A percentile compares a stretch with the other conserved stretches of the same genome.
phyloP scores from a whole-genome alignment of 2,888 invertebrate species.

The Sympetrum striolatum region DNA sequence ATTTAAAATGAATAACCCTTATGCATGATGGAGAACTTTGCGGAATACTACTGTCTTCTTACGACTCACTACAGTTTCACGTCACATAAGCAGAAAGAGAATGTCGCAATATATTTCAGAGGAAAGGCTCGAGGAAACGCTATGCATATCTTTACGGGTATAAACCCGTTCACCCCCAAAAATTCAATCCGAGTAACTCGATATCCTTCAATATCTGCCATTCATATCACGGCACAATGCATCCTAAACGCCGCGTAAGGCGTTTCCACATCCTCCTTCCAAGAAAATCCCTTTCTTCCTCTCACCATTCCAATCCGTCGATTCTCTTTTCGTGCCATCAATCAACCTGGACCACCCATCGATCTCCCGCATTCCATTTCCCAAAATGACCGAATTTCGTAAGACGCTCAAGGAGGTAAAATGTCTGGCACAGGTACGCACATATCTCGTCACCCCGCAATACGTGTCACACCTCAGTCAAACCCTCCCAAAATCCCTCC shows the following conservation, averaged over 20 bases:
- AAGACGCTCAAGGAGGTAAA: background rate
- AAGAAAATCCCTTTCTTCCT: background rate
- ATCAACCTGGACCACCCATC: background rate
- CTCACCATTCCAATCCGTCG: background rate
- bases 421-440: background rate
- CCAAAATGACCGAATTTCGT: background rate
- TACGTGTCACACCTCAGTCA: background rate
- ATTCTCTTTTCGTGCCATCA: background rate
- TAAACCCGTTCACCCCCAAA: too few relatives aligned
- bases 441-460: conserved; percentile 5
- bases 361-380: background rate
- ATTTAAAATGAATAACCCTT: too few relatives aligned
- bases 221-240: background rate
- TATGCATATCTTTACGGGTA: too few relatives aligned
- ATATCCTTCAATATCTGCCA: background rate
- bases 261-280: background rate
- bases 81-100: too few relatives aligned
- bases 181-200: too few relatives aligned
- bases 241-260: background rate
- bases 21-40: too few relatives aligned
- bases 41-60: too few relatives aligned
- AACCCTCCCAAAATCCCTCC: background rate
- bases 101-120: too few relatives aligned
- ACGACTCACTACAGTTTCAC: too few relatives aligned
- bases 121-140: too few relatives aligned